These are phyloP conservation scores for Kradibia gibbosae DNA, from an alignment of 1,140 invertebrate genomes.

Conservation along the genomic window DNA sequence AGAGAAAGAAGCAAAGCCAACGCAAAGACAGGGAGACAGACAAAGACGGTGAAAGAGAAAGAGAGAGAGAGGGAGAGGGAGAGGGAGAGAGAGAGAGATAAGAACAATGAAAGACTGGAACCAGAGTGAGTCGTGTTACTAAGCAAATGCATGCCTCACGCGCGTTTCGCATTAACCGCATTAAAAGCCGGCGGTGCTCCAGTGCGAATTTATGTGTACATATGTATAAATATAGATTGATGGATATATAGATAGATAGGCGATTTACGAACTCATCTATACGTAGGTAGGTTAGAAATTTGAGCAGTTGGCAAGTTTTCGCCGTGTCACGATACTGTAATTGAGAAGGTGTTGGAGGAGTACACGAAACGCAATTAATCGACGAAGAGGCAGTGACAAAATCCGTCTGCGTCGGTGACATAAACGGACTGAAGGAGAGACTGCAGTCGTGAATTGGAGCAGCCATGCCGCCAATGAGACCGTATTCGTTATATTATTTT, in stretches of 20 bases:
- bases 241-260: background rate
- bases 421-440: too few species aligned
- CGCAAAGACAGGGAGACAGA: background rate
- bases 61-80: background rate
- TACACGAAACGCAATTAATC: slow-evolving; percentile 56
- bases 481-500: too few species aligned
- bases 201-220: background rate
- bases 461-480: too few species aligned
- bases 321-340: background rate
- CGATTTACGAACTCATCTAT: too few species aligned
- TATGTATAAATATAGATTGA: background rate
- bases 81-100: slow-evolving; percentile 16
- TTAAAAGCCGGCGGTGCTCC: slow-evolving; percentile 31
- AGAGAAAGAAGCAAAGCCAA: background rate
- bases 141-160: slow-evolving; percentile 29
- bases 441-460: too few species aligned
- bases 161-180: slow-evolving; percentile 32
- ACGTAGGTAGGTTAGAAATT: background rate
- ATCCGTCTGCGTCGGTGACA: too few species aligned
- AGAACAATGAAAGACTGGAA: slow-evolving; percentile 32
- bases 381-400: slow-evolving; percentile 56
- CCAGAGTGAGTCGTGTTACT: slow-evolving; percentile 46
- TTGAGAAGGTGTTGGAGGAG: slow-evolving; percentile 17
- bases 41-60: background rate
- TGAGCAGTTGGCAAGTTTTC: too few species aligned